Evolutionary conservation across 1,140 invertebrate genomes (phyloP).

Genomic region (Campoletis sonorensis): DNA sequence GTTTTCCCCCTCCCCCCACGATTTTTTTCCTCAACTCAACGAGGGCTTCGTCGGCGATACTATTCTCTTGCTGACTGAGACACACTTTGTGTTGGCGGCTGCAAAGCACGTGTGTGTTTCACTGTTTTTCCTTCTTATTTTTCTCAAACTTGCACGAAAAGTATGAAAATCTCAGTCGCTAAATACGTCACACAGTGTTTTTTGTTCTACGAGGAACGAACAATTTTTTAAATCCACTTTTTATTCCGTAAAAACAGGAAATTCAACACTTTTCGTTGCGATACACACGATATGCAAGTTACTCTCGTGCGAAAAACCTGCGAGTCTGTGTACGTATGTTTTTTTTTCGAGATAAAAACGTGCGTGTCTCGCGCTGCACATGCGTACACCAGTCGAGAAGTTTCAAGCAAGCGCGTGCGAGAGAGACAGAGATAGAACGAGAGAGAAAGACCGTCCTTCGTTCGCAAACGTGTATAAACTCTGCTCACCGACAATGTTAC

Average conservation of each 20-base stretch:
- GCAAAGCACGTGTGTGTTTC: too few relatives aligned
- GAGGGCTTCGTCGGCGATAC: constrained; percentile 9
- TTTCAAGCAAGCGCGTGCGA: not conserved
- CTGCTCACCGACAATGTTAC: not conserved
- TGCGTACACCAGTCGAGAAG: constrained; percentile 5
- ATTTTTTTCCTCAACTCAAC: constrained; percentile 31
- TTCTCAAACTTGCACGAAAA: not conserved
- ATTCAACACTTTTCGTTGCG: too few relatives aligned
- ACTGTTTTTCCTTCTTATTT: not conserved
- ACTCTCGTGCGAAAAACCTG: not conserved
- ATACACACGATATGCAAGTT: too few relatives aligned
- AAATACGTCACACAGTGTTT: too few relatives aligned
- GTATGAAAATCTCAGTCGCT: too few relatives aligned
- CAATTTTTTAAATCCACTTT: too few relatives aligned
- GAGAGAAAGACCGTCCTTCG: constrained; percentile 21
- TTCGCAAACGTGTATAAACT: constrained; percentile 8
- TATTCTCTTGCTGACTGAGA: not conserved
- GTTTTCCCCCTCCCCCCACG: not conserved
- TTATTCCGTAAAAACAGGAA: too few relatives aligned
- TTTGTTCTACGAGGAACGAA: too few relatives aligned
- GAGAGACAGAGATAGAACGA: too few relatives aligned
- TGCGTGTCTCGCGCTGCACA: constrained; percentile 16
- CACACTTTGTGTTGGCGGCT: too few relatives aligned
- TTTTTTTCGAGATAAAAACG: constrained; percentile 13
- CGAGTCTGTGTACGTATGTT: not conserved